A percentile compares a stretch with the other conserved stretches of the same genome.
Conservation (phyloP, 2,797 vertebrate genomes). For the Pempheris klunzingeri region DNA sequence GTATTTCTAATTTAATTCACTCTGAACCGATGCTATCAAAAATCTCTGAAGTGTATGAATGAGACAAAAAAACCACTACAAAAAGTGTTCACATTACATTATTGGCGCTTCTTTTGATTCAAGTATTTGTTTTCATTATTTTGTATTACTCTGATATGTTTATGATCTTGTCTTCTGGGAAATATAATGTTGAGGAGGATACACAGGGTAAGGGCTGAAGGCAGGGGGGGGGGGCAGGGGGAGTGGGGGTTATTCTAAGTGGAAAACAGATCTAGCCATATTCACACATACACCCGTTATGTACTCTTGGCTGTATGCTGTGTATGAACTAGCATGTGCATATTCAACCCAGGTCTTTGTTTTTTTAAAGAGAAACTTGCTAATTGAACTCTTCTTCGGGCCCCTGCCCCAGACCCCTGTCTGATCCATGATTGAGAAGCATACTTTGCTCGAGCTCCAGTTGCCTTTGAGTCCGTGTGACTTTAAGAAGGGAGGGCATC, state of each 20-base stretch:
- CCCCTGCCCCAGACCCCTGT: conserved; percentile 59
- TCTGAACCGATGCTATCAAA: conserved; percentile 84
- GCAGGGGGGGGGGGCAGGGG: conserved; percentile 38
- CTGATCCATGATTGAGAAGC: conserved; percentile 77
- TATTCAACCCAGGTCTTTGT: conserved; percentile 81
- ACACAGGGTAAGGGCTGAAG: conserved; percentile 65
- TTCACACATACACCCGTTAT: conserved; percentile 70
- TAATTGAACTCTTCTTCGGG: conserved; percentile 56
- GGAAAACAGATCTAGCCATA: conserved; percentile 77
- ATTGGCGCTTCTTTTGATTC: conserved; percentile 97
- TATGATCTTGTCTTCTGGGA: conserved; percentile 85
- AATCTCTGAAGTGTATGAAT: conserved; percentile 91
- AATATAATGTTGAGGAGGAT: conserved; percentile 76
- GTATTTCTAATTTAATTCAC: conserved; percentile 77
- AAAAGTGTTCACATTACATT: conserved; percentile 97
- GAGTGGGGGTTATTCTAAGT: conserved; percentile 57
- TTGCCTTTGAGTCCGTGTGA: conserved; percentile 70
- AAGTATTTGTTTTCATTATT: conserved; percentile 98
- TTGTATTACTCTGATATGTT: conserved; percentile 90
- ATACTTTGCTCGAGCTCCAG: conserved; percentile 68
- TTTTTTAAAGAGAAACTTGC: conserved; percentile 62
- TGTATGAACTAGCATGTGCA: conserved; percentile 85
- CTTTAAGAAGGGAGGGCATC: conserved; percentile 47
- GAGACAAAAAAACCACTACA: conserved; percentile 86
- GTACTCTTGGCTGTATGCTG: conserved; percentile 71